These are phyloP conservation scores for Meliscaeva auricollis DNA, from an alignment of 2,888 invertebrate species.

Conservation along the genomic window DNA sequence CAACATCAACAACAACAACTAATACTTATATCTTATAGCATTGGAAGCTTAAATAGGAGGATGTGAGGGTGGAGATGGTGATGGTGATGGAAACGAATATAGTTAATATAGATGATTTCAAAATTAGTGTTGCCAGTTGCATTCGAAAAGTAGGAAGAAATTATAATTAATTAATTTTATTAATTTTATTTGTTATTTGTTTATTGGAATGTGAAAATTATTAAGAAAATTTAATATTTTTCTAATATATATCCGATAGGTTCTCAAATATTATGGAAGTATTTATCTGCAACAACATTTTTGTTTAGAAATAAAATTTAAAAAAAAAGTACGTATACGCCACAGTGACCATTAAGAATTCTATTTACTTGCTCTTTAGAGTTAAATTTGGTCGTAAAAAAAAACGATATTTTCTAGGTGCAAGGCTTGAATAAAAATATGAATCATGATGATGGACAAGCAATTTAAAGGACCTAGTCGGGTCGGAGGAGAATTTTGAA, in stretches of 20 bases:
- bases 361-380: no score
- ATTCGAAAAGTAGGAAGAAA: background rate
- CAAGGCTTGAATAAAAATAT: no score
- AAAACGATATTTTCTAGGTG: no score
- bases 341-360: no score
- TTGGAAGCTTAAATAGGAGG: slow-evolving; percentile 49
- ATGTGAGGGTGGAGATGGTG: background rate
- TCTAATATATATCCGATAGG: no score
- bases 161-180: background rate
- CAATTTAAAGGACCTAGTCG: no score
- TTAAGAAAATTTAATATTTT: no score
- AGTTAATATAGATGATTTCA: slow-evolving; percentile 32
- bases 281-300: no score
- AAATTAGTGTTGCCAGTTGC: slow-evolving; percentile 47
- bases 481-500: no score
- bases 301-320: background rate
- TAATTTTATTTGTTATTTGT: background rate
- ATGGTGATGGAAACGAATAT: slow-evolving; percentile 4
- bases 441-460: no score
- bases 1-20: slow-evolving; percentile 32
- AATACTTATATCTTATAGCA: slow-evolving; percentile 55
- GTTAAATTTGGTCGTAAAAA: no score
- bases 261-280: no score
- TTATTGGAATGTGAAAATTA: background rate
- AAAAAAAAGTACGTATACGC: background rate